Evolutionary conservation across 1,140 invertebrate species (phyloP), one percentile per base, ranked within the genome.

Genomic region (Wasmannia auropunctata): DNA sequence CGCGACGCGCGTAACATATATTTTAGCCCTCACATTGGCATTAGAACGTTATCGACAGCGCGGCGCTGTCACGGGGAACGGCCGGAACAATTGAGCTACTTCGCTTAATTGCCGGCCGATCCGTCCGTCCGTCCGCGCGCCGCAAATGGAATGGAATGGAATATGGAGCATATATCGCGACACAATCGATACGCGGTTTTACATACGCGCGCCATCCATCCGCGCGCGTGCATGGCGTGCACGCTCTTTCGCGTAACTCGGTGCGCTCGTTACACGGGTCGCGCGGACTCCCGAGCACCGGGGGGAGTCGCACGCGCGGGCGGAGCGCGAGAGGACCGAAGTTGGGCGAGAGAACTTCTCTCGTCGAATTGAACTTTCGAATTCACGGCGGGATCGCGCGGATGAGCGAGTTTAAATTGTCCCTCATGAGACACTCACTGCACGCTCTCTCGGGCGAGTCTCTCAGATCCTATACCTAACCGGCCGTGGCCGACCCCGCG

Each of bases 11-110:
- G 49, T 56, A 56, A 70, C 79, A 31, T 72, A 54, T 40, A 70
- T 69, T 70, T 70, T 25, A 34, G 34, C 34, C n/a, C 49, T 56
- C 65, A 46, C 25, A 22, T 25, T 25, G 31, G 63, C 63, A 80
- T 80, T 80, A 80, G 62, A 70, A 19, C 67, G 65, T 31, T 74
- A 83, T 83, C 67, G 79, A 60, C 67, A 83, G 67, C 51, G 37
- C 34, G 25, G 51, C 72, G 34, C 49, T 83, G 79, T 74, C 79
- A 74, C n/a, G 31, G 60, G 19, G 19, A 49, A 46, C 40, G 60
- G 76, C 43, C 43, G 43, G 79, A 74, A 74, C 79, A 83, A 74
- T 60, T 43, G 79, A 74, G 67, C 79, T 83, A 74, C 51, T 83
- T 74, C 67, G 79, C 56, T 83, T 83, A 83, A 83, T 83, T 83